phyloP scores from a whole-genome alignment of 2,797 vertebrate genomes.

The Melanotaenia boesemani region DNA sequence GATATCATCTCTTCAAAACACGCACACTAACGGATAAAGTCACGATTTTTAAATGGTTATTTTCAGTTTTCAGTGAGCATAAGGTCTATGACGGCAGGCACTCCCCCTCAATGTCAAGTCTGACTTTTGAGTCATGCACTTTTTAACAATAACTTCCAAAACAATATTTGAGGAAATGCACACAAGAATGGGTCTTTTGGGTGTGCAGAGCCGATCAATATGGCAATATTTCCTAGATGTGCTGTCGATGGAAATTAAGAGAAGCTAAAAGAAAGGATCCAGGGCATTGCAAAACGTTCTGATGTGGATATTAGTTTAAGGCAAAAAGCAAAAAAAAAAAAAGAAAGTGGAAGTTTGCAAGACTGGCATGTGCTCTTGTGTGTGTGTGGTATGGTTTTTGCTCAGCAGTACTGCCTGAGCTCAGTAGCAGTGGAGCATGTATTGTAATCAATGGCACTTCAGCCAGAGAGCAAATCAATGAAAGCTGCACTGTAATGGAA shows the following conservation, averaged over 20 bases:
- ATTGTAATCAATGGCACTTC: constrained; percentile 85
- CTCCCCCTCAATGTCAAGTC: constrained; percentile 16
- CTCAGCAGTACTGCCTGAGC: constrained; percentile 44
- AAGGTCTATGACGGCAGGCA: background rate
- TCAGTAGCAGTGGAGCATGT: constrained; percentile 72
- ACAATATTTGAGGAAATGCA: constrained; percentile 43
- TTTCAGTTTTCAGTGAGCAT: constrained; percentile 17
- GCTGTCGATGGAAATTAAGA: constrained; percentile 36
- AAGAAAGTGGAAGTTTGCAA: constrained; percentile 14
- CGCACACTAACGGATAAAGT: constrained; percentile 21
- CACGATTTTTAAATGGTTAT: constrained; percentile 21
- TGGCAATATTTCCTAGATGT: constrained; percentile 31
- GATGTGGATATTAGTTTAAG: constrained; percentile 37
- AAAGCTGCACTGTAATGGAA: constrained; percentile 76
- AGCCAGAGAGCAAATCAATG: constrained; percentile 81
- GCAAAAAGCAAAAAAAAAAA: constrained; percentile 9
- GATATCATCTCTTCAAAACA: constrained; percentile 23
- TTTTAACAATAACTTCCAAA: constrained; percentile 57
- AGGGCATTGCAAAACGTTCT: constrained; percentile 36
- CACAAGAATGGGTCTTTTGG: constrained; percentile 34
- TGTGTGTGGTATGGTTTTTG: constrained; percentile 40
- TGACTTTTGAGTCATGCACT: background rate
- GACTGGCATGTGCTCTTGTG: constrained; percentile 9
- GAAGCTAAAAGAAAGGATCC: constrained; percentile 21
- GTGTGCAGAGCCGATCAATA: constrained; percentile 46